phyloP scores from a whole-genome alignment of 2,113 vertebrate genomes.

The Myxocyprinus asiaticus region DNA sequence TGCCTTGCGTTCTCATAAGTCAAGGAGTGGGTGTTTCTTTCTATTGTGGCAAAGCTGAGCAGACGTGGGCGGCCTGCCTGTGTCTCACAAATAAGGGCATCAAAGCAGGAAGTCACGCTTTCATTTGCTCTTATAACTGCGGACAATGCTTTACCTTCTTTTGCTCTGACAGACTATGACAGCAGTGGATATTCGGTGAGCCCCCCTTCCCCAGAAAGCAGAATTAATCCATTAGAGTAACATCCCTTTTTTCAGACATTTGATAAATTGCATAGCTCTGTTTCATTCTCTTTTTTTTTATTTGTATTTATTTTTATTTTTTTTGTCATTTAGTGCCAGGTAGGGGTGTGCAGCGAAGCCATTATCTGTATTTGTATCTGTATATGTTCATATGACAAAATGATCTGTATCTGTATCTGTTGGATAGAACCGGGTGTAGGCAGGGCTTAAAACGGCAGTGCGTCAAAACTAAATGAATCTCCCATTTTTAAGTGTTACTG shows the following conservation, averaged over 20 bases:
- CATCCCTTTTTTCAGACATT: neutral
- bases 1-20: constrained; percentile 55
- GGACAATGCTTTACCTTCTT: constrained; percentile 26
- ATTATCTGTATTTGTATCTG: too few species aligned
- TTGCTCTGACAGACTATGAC: neutral
- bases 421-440: too few species aligned
- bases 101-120: constrained; percentile 60
- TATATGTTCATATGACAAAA: too few species aligned
- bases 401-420: too few species aligned
- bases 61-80: constrained; percentile 25
- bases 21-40: constrained; percentile 21
- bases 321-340: too few species aligned
- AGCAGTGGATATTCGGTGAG: neutral
- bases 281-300: neutral
- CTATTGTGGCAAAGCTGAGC: constrained; percentile 7
- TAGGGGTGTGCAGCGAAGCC: too few species aligned
- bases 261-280: neutral
- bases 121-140: constrained; percentile 42
- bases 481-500: too few species aligned
- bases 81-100: constrained; percentile 66
- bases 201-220: neutral
- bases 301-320: too few species aligned
- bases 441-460: too few species aligned
- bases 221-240: neutral
- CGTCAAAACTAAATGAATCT: too few species aligned